phyloP scores from a whole-genome alignment of 1,140 invertebrate genomes.

The Brachionus rotundiformis region DNA sequence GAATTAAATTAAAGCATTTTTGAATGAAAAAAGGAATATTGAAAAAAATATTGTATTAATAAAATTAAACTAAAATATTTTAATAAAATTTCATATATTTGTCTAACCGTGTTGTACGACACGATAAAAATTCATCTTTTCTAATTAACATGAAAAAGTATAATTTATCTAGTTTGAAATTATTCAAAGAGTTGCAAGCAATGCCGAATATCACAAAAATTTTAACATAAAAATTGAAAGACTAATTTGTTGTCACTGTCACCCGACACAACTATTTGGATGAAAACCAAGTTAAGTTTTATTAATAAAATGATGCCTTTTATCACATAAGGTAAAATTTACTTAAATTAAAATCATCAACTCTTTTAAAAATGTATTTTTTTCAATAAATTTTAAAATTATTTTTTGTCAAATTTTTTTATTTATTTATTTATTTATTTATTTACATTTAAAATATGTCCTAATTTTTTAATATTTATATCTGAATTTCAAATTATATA shows the following conservation, averaged over 20 bases:
- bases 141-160: conserved; percentile 10
- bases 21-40: neutral
- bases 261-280: neutral
- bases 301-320: too few relatives aligned
- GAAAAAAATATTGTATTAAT: neutral
- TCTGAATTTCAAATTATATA: too few relatives aligned
- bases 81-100: conserved; percentile 9
- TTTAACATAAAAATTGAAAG: neutral
- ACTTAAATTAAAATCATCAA: too few relatives aligned
- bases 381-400: too few relatives aligned
- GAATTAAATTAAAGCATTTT: neutral
- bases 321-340: too few relatives aligned
- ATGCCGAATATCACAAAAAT: neutral
- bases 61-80: neutral
- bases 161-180: neutral
- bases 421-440: too few relatives aligned
- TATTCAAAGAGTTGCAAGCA: neutral
- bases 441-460: too few relatives aligned
- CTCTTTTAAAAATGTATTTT: too few relatives aligned
- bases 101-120: neutral
- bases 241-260: neutral
- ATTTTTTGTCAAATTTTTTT: too few relatives aligned
- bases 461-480: too few relatives aligned
- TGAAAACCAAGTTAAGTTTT: neutral
- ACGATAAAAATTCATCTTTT: conserved; percentile 32